Evolutionary conservation across 2,797 vertebrate species (phyloP).

Genomic region (Galago senegalensis): DNA sequence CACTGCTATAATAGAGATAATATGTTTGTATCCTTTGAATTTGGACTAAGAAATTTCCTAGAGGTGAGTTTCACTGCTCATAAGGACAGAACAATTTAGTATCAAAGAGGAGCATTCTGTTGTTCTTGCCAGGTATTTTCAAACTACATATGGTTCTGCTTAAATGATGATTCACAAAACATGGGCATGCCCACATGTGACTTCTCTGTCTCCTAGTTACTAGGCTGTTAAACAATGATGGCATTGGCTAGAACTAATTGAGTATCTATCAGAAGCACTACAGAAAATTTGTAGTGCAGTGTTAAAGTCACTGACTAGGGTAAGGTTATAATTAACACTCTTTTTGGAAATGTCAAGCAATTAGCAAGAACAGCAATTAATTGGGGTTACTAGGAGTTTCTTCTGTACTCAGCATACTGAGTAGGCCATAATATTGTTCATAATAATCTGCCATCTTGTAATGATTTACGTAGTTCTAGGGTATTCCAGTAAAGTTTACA

Average conservation of each 20-base stretch:
- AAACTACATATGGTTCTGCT: background rate
- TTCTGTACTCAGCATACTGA: constrained; percentile 39
- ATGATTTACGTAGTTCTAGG: constrained; percentile 9
- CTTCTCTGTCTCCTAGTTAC: background rate
- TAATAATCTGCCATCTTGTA: constrained; percentile 2
- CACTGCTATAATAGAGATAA: background rate
- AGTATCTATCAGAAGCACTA: background rate
- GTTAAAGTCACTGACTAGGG: background rate
- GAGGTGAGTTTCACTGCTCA: background rate
- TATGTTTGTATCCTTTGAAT: background rate
- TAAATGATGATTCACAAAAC: background rate
- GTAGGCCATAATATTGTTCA: constrained; percentile 32
- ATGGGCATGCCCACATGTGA: background rate
- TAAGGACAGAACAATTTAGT: background rate
- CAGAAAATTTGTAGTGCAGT: background rate
- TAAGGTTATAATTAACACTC: constrained; percentile 76
- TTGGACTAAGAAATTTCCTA: background rate
- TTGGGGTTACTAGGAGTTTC: constrained; percentile 54
- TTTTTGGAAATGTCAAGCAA: constrained; percentile 70
- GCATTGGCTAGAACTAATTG: background rate
- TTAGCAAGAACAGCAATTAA: constrained; percentile 65
- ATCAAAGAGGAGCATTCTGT: background rate
- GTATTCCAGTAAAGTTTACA: background rate
- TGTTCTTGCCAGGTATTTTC: background rate
- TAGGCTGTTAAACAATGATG: background rate